These are phyloP conservation scores for Lepus townsendii DNA, from an alignment of 2,797 vertebrate species.

Conservation along the genomic window DNA sequence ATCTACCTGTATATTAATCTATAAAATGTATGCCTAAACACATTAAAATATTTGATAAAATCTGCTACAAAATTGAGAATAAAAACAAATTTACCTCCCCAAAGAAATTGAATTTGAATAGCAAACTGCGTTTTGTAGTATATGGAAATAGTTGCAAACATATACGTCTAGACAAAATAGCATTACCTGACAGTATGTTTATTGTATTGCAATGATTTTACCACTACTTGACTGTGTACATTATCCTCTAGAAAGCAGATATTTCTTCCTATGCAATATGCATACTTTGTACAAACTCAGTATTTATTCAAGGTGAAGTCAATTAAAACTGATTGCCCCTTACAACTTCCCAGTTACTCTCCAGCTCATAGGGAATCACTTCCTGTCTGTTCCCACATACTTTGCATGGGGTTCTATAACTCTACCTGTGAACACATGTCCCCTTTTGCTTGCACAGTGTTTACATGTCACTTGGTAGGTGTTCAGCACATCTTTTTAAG, in stretches of 20 bases:
- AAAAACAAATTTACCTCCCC: conserved; percentile 2
- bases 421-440: background rate
- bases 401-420: background rate
- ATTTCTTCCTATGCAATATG: background rate
- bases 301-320: background rate
- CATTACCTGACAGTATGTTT: background rate
- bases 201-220: background rate
- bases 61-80: background rate
- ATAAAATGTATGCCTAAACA: background rate
- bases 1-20: background rate
- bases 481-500: background rate
- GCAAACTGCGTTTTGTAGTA: background rate
- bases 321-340: background rate
- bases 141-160: background rate
- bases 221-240: background rate
- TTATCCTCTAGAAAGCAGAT: conserved; percentile 26
- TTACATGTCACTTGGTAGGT: background rate
- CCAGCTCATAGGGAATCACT: background rate
- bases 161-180: conserved; percentile 12
- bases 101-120: conserved; percentile 19
- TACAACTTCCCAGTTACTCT: background rate
- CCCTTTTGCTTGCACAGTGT: background rate
- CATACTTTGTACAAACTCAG: background rate
- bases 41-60: background rate
- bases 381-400: background rate